These are phyloP conservation scores for Imbricaverruca yamaguchii DNA, from an alignment of 2,888 invertebrate genomes.

Conservation along the genomic window DNA sequence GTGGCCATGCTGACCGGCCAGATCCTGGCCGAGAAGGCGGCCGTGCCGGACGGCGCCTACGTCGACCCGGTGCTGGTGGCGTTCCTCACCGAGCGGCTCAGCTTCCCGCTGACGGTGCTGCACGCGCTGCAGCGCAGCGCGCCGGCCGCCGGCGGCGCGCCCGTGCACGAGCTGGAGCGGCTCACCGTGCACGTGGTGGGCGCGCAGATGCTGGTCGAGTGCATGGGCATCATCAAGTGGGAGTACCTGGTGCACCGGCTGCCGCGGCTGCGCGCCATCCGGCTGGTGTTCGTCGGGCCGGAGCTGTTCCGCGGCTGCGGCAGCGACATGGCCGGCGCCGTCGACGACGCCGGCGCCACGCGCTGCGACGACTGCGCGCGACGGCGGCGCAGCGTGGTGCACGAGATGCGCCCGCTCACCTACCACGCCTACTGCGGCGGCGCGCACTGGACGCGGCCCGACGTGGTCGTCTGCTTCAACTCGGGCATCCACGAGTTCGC, in stretches of 20 bases:
- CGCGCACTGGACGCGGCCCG: conserved; percentile 23
- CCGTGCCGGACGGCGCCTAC: not conserved
- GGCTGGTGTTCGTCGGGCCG: conserved; percentile 29
- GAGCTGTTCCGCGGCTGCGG: conserved; percentile 26
- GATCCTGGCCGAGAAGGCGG: not conserved
- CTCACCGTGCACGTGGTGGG: conserved; percentile 30
- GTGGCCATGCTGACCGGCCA: conserved; percentile 21
- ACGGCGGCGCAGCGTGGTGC: conserved; percentile 12
- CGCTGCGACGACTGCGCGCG: conserved; percentile 26
- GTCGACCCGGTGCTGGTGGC: conserved; percentile 22
- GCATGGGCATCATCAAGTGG: conserved; percentile 28
- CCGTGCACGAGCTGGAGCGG: conserved; percentile 6
- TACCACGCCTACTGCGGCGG: conserved; percentile 16
- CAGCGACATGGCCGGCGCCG: conserved; percentile 4
- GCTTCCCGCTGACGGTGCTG: conserved; percentile 29
- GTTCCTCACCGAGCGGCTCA: conserved; percentile 27
- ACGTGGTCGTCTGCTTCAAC: conserved; percentile 29
- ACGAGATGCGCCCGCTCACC: conserved; percentile 1
- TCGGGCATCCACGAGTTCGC: conserved; percentile 31
- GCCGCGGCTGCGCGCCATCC: conserved; percentile 25
- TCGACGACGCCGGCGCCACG: conserved; percentile 29
- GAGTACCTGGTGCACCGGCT: conserved; percentile 29
- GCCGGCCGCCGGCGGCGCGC: not conserved
- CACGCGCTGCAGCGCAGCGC: conserved; percentile 26
- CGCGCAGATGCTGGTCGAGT: conserved; percentile 27